Evolutionary conservation across 2,888 invertebrate species (phyloP), one percentile per base, ranked within the genome.

Genomic region (Lamproptera curius): DNA sequence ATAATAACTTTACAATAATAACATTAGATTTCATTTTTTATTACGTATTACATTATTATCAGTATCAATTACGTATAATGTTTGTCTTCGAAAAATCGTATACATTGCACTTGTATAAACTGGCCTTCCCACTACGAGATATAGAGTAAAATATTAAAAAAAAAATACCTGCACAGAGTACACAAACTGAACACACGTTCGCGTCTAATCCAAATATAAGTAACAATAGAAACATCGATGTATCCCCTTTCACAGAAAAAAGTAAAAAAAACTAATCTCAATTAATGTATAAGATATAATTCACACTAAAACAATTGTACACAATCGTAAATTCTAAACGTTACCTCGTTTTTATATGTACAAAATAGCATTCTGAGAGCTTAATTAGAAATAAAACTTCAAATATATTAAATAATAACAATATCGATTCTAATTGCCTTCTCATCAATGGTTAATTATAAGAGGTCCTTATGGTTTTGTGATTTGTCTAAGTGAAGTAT

Each of bases 391-490:
- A 86, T 85, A 86, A 87, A 86, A 86, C 83, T 77, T 85, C 81
- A 83, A 86, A 87, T 87, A 87, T 87, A 86, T 87, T 87, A 87
- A 87, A 87, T 84, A 82, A 86, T 86, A 87, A 87, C 85, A 87
- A 85, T 84, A 86, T 85, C 76, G 80, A 77, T 82, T 85, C 81
- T 85, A 86, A 84, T 84, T 79, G 85, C 85, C 85, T 84, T 87
- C 86, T 86, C 82, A 86, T 86, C 86, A 86, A 87, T 86, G 86
- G 86, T 87, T 86, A 86, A 77, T 83, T 84, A 86, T 86, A 88
- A 87, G 88, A 88, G 88, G 88, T 88, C 88, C 85, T 82, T 88
- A 76, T 82, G 88, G 88, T 88, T 88, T 84, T 85, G 81, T 80
- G 77, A 76, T 78, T 77, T 76, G 73, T 74, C 76, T 73, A 67